phyloP scores from a whole-genome alignment of 2,113 vertebrate species.

The Melanostigma gelatinosum region DNA sequence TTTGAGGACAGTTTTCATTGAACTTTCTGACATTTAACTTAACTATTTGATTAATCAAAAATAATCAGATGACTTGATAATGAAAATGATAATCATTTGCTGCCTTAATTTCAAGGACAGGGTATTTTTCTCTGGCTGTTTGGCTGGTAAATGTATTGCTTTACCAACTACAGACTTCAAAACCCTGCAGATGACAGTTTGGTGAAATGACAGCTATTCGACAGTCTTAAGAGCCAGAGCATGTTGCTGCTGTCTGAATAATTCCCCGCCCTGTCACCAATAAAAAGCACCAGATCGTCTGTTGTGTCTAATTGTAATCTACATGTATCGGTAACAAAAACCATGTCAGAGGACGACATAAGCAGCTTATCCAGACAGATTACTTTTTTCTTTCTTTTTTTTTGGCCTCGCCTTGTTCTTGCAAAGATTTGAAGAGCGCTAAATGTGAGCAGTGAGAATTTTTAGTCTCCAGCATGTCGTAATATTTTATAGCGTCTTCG shows the following conservation, averaged over 20 bases:
- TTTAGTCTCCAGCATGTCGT: constrained; percentile 58
- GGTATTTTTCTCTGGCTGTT: background rate
- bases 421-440: constrained; percentile 51
- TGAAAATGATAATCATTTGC: background rate
- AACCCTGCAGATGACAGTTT: background rate
- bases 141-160: background rate
- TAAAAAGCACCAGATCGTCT: constrained; percentile 23
- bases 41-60: background rate
- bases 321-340: constrained; percentile 56
- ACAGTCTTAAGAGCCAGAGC: constrained; percentile 2
- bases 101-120: background rate
- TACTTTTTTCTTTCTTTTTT: constrained; percentile 20
- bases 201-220: constrained; percentile 13
- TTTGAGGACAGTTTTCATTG: background rate
- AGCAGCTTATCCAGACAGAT: constrained; percentile 53
- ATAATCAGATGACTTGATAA: background rate
- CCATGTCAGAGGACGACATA: constrained; percentile 39
- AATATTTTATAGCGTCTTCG: constrained; percentile 62
- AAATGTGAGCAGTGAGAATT: constrained; percentile 58
- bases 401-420: constrained; percentile 38
- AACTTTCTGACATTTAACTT: too few relatives aligned
- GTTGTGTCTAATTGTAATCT: constrained; percentile 54
- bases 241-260: constrained; percentile 11
- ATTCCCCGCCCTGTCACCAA: constrained; percentile 25
- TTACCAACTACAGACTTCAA: background rate